Percentiles rank a stretch among this genome's conserved stretches.
These are phyloP conservation scores for Solea solea DNA, from an alignment of 2,113 vertebrate species.

Conservation along the genomic window DNA sequence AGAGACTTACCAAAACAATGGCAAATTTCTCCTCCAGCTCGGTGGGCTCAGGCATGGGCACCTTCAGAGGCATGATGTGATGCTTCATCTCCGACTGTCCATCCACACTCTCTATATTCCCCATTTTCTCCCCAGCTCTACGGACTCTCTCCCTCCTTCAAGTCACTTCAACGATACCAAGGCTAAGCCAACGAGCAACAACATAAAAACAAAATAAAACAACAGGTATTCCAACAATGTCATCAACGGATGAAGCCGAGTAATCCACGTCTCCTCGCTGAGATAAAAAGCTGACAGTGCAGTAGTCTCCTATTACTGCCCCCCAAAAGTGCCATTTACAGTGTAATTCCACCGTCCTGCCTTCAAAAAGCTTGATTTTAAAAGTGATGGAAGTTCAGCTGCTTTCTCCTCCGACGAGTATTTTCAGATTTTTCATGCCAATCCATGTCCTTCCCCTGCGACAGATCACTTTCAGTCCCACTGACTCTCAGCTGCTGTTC, in stretches of 20 bases:
- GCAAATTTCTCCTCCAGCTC: conserved; percentile 97
- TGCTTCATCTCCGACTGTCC: conserved; percentile 85
- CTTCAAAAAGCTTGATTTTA: conserved; percentile 44
- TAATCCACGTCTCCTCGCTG: conserved; percentile 31
- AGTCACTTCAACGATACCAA: conserved; percentile 37
- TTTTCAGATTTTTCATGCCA: conserved; percentile 53
- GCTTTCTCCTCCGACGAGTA: conserved; percentile 52
- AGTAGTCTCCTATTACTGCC: conserved; percentile 28
- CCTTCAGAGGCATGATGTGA: conserved; percentile 88
- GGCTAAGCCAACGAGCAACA: background rate
- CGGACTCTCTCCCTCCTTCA: conserved; percentile 9
- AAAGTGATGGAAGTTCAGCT: conserved; percentile 54
- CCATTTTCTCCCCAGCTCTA: conserved; percentile 78
- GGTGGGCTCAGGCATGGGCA: conserved; percentile 94
- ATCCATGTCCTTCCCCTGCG: conserved; percentile 64
- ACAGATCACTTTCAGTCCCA: conserved; percentile 35
- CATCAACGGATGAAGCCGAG: conserved; percentile 46
- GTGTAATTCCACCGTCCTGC: conserved; percentile 38
- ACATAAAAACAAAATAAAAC: background rate
- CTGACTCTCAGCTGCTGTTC: conserved; percentile 53
- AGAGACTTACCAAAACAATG: conserved; percentile 87
- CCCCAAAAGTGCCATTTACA: conserved; percentile 64
- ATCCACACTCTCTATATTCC: conserved; percentile 93
- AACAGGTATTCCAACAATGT: conserved; percentile 30
- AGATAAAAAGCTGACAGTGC: conserved; percentile 45